Percentiles rank a stretch among this genome's conserved stretches.
Conservation (phyloP, 2,113 vertebrate genomes). For the Sialia sialis region DNA sequence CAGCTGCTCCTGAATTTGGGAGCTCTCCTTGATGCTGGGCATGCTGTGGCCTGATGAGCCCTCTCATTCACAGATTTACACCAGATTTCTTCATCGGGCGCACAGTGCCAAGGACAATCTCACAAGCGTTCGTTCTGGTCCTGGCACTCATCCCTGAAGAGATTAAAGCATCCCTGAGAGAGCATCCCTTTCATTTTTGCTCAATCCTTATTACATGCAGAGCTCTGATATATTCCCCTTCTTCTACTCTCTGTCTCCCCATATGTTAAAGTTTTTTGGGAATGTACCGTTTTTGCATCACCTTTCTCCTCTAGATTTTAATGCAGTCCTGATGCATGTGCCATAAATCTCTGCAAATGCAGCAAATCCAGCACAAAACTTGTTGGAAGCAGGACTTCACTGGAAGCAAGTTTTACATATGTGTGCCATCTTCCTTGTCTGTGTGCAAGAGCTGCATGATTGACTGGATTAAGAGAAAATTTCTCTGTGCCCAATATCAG, state of each 20-base stretch:
- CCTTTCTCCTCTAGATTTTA: slow-evolving; percentile 8
- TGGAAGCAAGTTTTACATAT: not conserved
- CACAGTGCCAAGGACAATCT: not conserved
- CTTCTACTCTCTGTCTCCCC: not conserved
- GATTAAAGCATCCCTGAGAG: not conserved
- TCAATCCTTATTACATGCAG: not conserved
- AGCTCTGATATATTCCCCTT: not conserved
- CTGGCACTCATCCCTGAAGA: not conserved
- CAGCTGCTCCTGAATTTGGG: not conserved
- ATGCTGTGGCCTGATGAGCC: not conserved
- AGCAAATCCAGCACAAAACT: not conserved
- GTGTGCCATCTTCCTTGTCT: not conserved
- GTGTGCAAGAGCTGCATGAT: not conserved
- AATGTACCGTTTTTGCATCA: not conserved
- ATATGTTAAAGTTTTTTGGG: slow-evolving; percentile 2
- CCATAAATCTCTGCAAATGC: not conserved
- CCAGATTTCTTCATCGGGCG: not conserved
- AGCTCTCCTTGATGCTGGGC: not conserved
- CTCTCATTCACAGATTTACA: not conserved
- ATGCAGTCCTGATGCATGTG: not conserved
- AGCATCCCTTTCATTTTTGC: not conserved
- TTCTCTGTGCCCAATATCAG: not conserved
- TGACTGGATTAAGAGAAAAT: not conserved
- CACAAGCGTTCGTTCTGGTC: not conserved
- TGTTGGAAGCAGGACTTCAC: not conserved